phyloP scores from a whole-genome alignment of 2,888 invertebrate genomes.

The Lochmaea crataegi region DNA sequence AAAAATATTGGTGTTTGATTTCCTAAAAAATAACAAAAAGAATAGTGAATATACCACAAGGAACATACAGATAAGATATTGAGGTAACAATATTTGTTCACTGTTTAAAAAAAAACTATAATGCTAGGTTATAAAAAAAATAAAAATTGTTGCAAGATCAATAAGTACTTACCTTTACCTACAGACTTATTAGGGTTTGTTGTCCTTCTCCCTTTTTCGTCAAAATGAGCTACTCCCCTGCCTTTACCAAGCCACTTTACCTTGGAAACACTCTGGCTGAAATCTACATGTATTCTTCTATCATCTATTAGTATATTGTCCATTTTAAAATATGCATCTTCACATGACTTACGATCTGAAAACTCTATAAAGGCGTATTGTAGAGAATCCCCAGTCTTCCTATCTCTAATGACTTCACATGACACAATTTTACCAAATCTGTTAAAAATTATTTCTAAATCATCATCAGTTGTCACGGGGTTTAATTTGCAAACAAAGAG shows the following conservation, averaged over 20 bases:
- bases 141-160: no score
- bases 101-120: no score
- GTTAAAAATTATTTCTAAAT: constrained; percentile 97
- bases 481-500: constrained; percentile 99
- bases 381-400: constrained; percentile 90
- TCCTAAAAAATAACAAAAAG: no score
- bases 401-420: constrained; percentile 96
- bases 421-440: constrained; percentile 93
- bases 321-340: constrained; percentile 99
- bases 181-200: constrained; percentile 55
- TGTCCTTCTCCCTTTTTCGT: constrained; percentile 58
- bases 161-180: constrained; percentile 51
- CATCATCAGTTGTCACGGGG: constrained; percentile 97
- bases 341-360: constrained; percentile 90
- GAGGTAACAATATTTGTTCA: no score
- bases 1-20: no score
- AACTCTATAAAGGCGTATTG: constrained; percentile 99
- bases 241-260: constrained; percentile 92
- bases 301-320: constrained; percentile 99
- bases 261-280: constrained; percentile 98
- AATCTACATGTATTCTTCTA: constrained; percentile 98
- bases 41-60: no score
- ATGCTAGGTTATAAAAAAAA: no score
- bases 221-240: constrained; percentile 75
- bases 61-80: no score